phyloP scores from a whole-genome alignment of 2,797 vertebrate genomes.

The Poecilia velifera region DNA sequence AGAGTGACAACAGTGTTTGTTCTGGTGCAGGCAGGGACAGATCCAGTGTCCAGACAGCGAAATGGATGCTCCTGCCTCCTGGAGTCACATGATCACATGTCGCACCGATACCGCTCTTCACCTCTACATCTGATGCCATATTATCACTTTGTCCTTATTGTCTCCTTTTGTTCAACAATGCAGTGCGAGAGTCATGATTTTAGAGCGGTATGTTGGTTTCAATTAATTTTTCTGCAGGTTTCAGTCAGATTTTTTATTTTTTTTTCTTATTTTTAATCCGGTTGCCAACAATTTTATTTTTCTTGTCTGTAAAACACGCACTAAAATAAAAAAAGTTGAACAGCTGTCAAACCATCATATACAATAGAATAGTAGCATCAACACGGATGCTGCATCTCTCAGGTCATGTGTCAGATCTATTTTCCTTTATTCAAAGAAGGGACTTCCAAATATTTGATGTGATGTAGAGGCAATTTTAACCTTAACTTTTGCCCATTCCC shows the following conservation, averaged over 20 bases:
- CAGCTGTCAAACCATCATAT: not conserved
- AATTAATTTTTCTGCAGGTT: not conserved
- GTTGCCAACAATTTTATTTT: not conserved
- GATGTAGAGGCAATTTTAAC: not conserved
- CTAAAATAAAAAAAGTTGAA: not conserved
- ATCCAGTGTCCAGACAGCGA: constrained; percentile 58
- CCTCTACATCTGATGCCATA: constrained; percentile 15
- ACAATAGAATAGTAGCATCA: not conserved
- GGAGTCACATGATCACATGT: constrained; percentile 60
- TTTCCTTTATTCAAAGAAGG: not conserved
- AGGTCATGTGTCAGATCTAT: not conserved
- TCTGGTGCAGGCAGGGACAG: constrained; percentile 36
- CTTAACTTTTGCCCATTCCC: not conserved
- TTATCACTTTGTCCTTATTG: constrained; percentile 1
- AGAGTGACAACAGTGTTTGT: constrained; percentile 17
- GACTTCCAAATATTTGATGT: not conserved
- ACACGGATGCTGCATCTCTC: not conserved
- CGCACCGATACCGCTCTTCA: constrained; percentile 33
- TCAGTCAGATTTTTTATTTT: not conserved
- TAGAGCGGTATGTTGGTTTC: not conserved
- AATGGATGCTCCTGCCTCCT: constrained; percentile 41
- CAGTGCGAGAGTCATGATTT: not conserved
- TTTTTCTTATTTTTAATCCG: not conserved
- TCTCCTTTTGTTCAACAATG: not conserved
- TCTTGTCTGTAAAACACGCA: not conserved